These are phyloP conservation scores for Philotrypesis tridentata DNA, from an alignment of 1,140 invertebrate genomes.

Conservation along the genomic window DNA sequence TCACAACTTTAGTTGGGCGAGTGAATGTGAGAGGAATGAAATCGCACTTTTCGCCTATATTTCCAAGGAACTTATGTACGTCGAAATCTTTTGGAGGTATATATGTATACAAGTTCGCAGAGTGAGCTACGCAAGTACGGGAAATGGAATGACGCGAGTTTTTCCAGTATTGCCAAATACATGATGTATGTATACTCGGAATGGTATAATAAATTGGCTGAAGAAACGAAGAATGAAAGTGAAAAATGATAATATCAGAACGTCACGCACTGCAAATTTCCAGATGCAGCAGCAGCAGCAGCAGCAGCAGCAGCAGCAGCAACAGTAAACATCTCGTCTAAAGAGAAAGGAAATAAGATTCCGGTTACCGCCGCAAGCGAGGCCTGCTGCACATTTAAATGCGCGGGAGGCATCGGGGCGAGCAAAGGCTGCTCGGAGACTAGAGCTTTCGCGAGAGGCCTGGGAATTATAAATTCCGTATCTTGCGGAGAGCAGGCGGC, in stretches of 20 bases:
- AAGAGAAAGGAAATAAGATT: background rate
- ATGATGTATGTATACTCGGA: background rate
- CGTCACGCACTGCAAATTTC: too few relatives aligned
- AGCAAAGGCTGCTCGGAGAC: background rate
- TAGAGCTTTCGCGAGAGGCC: too few relatives aligned
- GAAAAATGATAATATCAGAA: too few relatives aligned
- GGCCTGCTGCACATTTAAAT: constrained; percentile 19
- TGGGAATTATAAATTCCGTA: background rate
- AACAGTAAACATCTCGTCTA: background rate
- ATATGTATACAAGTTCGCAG: background rate
- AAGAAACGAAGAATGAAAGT: background rate
- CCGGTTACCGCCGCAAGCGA: background rate
- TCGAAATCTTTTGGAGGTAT: background rate
- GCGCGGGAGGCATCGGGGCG: background rate
- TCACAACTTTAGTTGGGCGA: background rate
- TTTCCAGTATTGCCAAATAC: background rate
- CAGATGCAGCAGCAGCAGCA: too few relatives aligned
- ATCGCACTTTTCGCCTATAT: background rate
- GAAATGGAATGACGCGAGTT: background rate
- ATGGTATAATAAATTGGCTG: background rate
- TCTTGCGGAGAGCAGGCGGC: background rate
- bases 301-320: background rate
- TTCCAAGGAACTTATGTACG: background rate
- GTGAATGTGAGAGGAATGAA: background rate
- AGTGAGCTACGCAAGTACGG: too few relatives aligned